A percentile compares a stretch with the other conserved stretches of the same genome.
phyloP scores from a whole-genome alignment of 2,113 vertebrate genomes.

The Cynopterus brachyotis region DNA sequence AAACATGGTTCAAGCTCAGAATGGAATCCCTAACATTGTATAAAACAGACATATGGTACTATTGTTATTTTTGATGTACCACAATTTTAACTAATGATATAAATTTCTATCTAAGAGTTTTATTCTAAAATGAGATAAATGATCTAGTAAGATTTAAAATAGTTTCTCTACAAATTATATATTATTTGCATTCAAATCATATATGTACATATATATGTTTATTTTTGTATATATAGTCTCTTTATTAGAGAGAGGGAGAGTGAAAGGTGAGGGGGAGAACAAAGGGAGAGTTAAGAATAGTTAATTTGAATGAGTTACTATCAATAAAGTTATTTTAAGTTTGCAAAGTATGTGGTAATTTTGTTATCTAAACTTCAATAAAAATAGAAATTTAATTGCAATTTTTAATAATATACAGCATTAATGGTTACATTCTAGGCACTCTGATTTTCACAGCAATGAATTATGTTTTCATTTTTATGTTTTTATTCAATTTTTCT shows the following conservation, averaged over 20 bases:
- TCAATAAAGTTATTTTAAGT: neutral
- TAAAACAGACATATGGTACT: neutral
- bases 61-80: neutral
- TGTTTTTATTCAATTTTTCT: conserved; percentile 49
- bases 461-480: neutral
- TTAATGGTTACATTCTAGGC: neutral
- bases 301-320: neutral
- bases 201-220: neutral
- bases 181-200: neutral
- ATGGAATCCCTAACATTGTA: neutral
- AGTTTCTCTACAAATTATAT: neutral
- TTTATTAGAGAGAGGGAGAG: neutral
- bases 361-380: neutral
- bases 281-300: neutral
- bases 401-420: neutral
- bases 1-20: neutral
- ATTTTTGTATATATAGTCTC: neutral
- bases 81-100: neutral
- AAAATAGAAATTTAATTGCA: neutral
- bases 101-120: neutral
- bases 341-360: neutral
- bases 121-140: neutral
- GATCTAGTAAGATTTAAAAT: neutral
- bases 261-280: neutral
- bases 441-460: neutral